A percentile compares a stretch with the other conserved stretches of the same genome.
Evolutionary conservation across 2,797 vertebrate species (phyloP).

Genomic region (Ctenopoma kingsleyae): DNA sequence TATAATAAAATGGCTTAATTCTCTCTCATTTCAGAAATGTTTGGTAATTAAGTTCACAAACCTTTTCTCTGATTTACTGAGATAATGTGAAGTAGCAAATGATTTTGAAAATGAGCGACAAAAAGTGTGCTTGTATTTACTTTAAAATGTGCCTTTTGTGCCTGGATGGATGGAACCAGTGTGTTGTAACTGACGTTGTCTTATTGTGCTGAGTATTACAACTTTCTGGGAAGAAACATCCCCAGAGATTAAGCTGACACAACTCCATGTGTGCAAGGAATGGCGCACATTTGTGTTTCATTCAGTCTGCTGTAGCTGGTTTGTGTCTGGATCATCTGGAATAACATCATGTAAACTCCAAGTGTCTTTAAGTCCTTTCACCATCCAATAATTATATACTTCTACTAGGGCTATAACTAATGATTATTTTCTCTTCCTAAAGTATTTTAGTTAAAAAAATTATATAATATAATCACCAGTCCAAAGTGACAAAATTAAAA

Average conservation of each 20-base stretch:
- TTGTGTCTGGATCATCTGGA: slow-evolving; percentile 36
- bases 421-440: no score
- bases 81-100: neutral
- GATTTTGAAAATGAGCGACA: slow-evolving; percentile 27
- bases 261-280: slow-evolving; percentile 52
- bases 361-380: slow-evolving; percentile 9
- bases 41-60: slow-evolving; percentile 5
- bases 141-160: slow-evolving; percentile 39
- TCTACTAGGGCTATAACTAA: neutral
- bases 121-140: slow-evolving; percentile 36
- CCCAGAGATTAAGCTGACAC: slow-evolving; percentile 57
- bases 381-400: neutral
- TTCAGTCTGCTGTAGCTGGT: slow-evolving; percentile 51
- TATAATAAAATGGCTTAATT: slow-evolving; percentile 3
- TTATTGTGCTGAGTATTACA: slow-evolving; percentile 51
- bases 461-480: neutral
- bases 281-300: slow-evolving; percentile 60
- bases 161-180: slow-evolving; percentile 57
- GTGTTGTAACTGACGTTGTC: slow-evolving; percentile 54
- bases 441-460: neutral
- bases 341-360: slow-evolving; percentile 9
- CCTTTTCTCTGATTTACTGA: neutral
- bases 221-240: slow-evolving; percentile 68
- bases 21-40: slow-evolving; percentile 12
- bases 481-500: no score